phyloP scores from a whole-genome alignment of 2,888 invertebrate species.

The Sisyra terminalis region DNA sequence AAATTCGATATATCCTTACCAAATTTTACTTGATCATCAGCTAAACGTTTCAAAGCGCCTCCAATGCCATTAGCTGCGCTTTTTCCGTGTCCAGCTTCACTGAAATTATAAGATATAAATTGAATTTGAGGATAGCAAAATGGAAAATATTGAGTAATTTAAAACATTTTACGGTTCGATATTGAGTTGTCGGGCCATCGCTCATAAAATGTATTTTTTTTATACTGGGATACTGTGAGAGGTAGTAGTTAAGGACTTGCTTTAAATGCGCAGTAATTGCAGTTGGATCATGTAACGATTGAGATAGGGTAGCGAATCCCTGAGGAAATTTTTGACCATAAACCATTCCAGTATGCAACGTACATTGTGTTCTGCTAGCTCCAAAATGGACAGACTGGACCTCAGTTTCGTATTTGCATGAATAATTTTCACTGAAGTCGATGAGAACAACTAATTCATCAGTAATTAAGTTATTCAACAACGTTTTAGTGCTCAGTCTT shows the following conservation, averaged over 20 bases:
- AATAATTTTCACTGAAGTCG: conserved; percentile 3
- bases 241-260: neutral
- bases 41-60: neutral
- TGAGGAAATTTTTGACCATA: neutral
- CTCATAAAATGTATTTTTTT: conserved; percentile 1
- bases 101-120: neutral
- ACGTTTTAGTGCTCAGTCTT: neutral
- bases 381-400: neutral
- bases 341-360: conserved; percentile 1
- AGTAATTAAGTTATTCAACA: neutral
- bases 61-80: conserved; percentile 1
- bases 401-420: conserved; percentile 1
- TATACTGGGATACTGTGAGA: neutral
- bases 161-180: neutral
- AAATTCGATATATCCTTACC: neutral
- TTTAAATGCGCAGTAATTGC: neutral
- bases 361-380: neutral
- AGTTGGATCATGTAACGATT: conserved; percentile 1
- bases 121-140: neutral
- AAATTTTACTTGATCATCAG: conserved; percentile 1
- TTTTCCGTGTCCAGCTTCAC: conserved; percentile 3
- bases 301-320: neutral
- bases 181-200: neutral
- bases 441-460: conserved; percentile 1
- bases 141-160: neutral